Base-by-base conservation (phyloP, 2,797 vertebrate species). In the Crypturellus tataupa region DNA sequence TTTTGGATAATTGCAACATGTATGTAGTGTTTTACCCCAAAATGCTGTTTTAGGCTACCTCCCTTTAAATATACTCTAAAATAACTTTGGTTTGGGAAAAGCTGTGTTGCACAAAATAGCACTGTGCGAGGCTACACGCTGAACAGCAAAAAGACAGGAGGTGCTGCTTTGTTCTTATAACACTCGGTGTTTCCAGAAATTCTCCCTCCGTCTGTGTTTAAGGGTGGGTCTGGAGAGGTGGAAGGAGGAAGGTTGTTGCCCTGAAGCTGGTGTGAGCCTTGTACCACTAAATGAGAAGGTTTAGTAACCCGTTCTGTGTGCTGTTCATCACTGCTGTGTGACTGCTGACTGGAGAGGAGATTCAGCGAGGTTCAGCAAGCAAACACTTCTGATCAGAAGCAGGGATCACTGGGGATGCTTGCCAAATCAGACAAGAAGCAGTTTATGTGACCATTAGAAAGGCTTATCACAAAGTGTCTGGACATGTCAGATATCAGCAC, bases 391-490 rank as follows among this genome's bases (percentile, higher is more conserved):
- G 86, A 94, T 85, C 75, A 82, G 80, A 85, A 95, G 83, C 91
- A 89, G 80, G 33, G 88, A 59, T 91, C 16, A 0, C 11, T 42
- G 37, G 31, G 64, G 12, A 16, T 23, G 44, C n/a, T 82, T 92
- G 89, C 75, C 93, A 95, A 46, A 93, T 95, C 80, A 86, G 73
- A 90, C 93, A 73, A 86, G 33, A 39, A 84, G 31, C 44, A 56
- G 64, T 85, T 91, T 93, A 71, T 92, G 56, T 24, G 47, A 60
- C 59, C 18, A 2, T 37, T 68, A 20, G 68, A 84, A 84, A 64
- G 58, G 64, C 60, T 80, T 60, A 80, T 91, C 56, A 35, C 60
- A 17, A 84, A 91, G 58, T n/a, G 63, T 37, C 39, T 79, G 80
- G 85, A 64, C 33, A 21, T n/a, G 53, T 62, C 55, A 91, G 90